Conservation (phyloP, 2,888 invertebrate genomes). For the Netelia fuscicornis region DNA sequence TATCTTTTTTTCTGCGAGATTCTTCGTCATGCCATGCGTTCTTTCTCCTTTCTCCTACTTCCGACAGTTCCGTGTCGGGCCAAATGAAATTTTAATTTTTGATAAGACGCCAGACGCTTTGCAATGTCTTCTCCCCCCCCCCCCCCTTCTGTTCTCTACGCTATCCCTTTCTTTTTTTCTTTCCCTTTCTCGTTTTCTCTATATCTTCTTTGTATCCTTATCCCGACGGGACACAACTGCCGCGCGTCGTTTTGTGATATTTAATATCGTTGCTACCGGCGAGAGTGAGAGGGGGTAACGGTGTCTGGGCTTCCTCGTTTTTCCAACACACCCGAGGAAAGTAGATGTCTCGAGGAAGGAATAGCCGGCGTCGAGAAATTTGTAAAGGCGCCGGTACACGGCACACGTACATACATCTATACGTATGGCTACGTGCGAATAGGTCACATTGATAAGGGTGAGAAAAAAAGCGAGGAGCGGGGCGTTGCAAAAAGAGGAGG, state of each 20-base stretch:
- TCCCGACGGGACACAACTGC: constrained; percentile 49
- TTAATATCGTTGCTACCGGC: constrained; percentile 63
- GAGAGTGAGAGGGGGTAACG: constrained; percentile 35
- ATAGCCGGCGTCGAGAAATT: constrained; percentile 38
- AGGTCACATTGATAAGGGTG: constrained; percentile 9
- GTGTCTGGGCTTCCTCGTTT: constrained; percentile 37
- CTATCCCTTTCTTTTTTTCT: constrained; percentile 53
- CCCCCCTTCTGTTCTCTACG: constrained; percentile 45
- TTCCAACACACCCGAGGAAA: constrained; percentile 50
- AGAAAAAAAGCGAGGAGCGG: constrained; percentile 20
- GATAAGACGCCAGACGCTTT: constrained; percentile 77
- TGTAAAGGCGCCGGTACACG: constrained; percentile 34
- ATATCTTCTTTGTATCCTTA: constrained; percentile 53
- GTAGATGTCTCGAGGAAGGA: constrained; percentile 42
- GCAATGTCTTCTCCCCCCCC: constrained; percentile 61
- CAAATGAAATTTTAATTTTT: constrained; percentile 84
- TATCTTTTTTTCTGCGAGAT: constrained; percentile 5
- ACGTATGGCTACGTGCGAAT: not conserved
- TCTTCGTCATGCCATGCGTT: constrained; percentile 26
- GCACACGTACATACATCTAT: not conserved
- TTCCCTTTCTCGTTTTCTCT: constrained; percentile 28
- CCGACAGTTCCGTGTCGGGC: constrained; percentile 74
- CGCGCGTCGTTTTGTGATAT: constrained; percentile 65
- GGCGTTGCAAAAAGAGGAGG: not conserved
- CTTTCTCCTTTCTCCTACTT: constrained; percentile 56